Evolutionary conservation across 2,797 vertebrate species (phyloP).

Genomic region (Pampus argenteus): DNA sequence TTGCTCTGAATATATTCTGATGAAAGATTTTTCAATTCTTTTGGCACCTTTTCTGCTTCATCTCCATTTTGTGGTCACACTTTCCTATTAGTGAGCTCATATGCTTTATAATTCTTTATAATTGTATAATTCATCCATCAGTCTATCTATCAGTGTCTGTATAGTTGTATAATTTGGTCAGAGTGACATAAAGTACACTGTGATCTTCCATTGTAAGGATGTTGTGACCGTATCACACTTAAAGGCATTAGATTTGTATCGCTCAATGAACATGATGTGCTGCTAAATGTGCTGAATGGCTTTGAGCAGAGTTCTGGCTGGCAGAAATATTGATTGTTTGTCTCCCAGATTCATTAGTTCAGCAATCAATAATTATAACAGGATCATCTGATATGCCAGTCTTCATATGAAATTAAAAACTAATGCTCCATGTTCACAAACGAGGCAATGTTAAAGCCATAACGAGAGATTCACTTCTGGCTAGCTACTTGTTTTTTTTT

Average conservation of each 20-base stretch:
- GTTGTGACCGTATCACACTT: neutral
- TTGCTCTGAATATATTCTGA: neutral
- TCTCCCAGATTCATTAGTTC: too few relatives aligned
- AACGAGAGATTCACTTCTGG: neutral
- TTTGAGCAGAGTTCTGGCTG: neutral
- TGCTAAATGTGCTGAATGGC: neutral
- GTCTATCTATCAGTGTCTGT: neutral
- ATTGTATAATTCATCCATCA: neutral
- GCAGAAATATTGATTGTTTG: neutral
- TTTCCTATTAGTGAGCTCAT: neutral
- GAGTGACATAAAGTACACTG: neutral
- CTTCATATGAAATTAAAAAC: neutral
- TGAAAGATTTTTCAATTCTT: neutral
- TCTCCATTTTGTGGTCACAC: too few relatives aligned
- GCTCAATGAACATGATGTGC: too few relatives aligned
- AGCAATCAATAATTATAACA: neutral
- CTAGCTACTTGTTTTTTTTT: neutral
- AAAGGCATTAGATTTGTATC: neutral
- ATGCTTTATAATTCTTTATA: neutral
- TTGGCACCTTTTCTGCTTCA: too few relatives aligned
- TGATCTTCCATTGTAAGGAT: neutral
- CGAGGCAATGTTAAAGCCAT: neutral
- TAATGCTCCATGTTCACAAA: neutral
- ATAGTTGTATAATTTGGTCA: neutral
- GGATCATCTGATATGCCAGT: neutral